Evolutionary conservation across 2,888 invertebrate species (phyloP).

Genomic region (Laothoe populi): DNA sequence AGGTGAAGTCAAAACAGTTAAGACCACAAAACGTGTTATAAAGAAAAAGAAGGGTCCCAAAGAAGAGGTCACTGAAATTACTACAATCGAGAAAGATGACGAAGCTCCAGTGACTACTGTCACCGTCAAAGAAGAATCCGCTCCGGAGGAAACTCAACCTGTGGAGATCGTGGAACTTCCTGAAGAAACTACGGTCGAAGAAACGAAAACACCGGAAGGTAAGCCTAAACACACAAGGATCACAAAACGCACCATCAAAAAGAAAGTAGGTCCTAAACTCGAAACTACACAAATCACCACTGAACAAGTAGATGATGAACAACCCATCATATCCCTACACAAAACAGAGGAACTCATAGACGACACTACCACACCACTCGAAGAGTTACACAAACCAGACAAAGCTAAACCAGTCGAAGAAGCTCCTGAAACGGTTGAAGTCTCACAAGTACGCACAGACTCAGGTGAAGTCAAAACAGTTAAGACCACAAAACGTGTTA

Average conservation of each 20-base stretch:
- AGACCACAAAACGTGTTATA: neutral
- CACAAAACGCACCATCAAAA: neutral
- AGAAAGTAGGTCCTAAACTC: neutral
- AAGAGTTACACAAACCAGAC: neutral
- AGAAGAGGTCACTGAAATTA: neutral
- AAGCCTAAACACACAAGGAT: neutral
- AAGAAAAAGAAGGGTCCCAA: neutral
- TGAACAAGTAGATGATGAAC: neutral
- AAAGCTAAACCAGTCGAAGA: neutral
- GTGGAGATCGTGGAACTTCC: neutral
- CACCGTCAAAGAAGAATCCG: neutral
- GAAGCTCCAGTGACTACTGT: neutral
- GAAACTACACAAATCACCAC: constrained; percentile 1
- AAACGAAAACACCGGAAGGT: neutral
- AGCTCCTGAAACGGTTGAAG: neutral
- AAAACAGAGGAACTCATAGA: constrained; percentile 1
- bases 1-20: neutral
- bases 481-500: neutral
- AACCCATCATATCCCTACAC: neutral
- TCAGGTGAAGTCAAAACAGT: neutral
- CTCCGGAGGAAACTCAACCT: neutral
- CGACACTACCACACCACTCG: constrained; percentile 1
- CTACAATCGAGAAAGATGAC: neutral
- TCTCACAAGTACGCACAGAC: neutral
- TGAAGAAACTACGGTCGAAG: neutral